A percentile compares a stretch with the other conserved stretches of the same genome.
These are phyloP conservation scores for Pseudomugil tenellus DNA, from an alignment of 2,797 vertebrate genomes.

Conservation along the genomic window DNA sequence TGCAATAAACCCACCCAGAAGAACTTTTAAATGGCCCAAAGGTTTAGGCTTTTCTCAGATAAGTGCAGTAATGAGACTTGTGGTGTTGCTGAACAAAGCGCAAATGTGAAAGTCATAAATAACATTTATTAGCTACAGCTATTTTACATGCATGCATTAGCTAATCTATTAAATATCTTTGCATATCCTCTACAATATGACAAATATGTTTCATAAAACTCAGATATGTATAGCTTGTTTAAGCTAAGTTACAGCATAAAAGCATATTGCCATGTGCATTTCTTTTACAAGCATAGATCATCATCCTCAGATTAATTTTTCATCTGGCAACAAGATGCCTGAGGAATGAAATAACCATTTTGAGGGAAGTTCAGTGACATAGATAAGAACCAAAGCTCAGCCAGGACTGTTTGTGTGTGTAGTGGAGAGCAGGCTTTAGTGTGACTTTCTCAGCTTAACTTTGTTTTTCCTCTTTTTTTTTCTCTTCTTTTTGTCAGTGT, in stretches of 20 bases:
- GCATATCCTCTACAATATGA: background rate
- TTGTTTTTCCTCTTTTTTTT: background rate
- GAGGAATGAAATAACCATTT: slow-evolving; percentile 58
- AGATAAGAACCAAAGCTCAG: slow-evolving; percentile 59
- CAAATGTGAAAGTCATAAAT: slow-evolving; percentile 2
- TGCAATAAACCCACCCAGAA: slow-evolving; percentile 43
- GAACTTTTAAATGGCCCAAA: slow-evolving; percentile 22
- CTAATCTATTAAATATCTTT: background rate
- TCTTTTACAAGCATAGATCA: slow-evolving; percentile 23
- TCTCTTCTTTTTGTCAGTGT: slow-evolving; percentile 12
- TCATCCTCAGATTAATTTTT: slow-evolving; percentile 45
- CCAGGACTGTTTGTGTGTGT: slow-evolving; percentile 58
- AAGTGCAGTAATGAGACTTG: background rate
- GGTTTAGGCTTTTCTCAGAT: slow-evolving; percentile 27
- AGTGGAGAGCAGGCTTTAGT: slow-evolving; percentile 64
- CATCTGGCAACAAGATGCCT: slow-evolving; percentile 73
- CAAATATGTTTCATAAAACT: background rate
- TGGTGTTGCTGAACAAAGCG: background rate
- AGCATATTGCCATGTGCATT: background rate
- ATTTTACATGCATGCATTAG: background rate
- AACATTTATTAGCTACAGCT: background rate
- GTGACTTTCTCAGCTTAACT: slow-evolving; percentile 36
- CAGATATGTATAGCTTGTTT: background rate
- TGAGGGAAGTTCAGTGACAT: slow-evolving; percentile 58
- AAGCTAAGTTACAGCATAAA: background rate